Percentiles rank a stretch among this genome's conserved stretches.
Conservation (phyloP, 2,888 invertebrate species). For the Pseudoips prasinana region DNA sequence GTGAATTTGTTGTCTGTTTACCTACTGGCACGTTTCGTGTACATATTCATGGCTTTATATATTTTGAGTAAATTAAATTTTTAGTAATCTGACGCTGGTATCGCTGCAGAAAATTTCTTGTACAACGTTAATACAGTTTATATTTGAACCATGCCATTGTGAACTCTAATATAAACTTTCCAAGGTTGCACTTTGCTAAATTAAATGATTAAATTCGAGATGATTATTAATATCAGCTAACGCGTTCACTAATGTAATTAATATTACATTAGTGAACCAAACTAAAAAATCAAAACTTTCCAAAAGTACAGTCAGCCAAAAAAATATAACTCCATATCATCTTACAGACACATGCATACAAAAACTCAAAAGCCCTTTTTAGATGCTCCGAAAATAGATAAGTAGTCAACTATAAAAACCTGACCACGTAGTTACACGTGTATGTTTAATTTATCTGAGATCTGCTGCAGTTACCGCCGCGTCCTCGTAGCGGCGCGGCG, state of each 20-base stretch:
- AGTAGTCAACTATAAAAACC: constrained; percentile 35
- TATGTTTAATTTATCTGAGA: constrained; percentile 54
- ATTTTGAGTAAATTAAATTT: constrained; percentile 4
- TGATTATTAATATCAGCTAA: no score
- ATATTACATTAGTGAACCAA: no score
- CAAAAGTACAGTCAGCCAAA: constrained; percentile 9
- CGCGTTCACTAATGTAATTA: no score
- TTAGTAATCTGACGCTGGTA: background rate
- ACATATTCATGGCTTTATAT: constrained; percentile 9
- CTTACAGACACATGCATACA: constrained; percentile 9
- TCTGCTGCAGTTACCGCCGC: constrained; percentile 57
- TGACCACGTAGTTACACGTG: constrained; percentile 69
- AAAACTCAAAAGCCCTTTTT: constrained; percentile 26
- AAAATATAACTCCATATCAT: constrained; percentile 5
- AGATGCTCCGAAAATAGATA: constrained; percentile 33
- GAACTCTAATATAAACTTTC: no score
- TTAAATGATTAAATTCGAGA: background rate
- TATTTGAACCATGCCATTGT: no score
- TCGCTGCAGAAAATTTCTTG: background rate
- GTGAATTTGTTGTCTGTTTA: constrained; percentile 22
- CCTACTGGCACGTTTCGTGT: constrained; percentile 13
- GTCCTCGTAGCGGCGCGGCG: constrained; percentile 71
- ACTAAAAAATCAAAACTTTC: no score
- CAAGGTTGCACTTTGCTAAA: background rate
- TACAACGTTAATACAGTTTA: no score